Base-by-base conservation (phyloP, 2,113 vertebrate species). In the Syngnathoides biaculeatus region DNA sequence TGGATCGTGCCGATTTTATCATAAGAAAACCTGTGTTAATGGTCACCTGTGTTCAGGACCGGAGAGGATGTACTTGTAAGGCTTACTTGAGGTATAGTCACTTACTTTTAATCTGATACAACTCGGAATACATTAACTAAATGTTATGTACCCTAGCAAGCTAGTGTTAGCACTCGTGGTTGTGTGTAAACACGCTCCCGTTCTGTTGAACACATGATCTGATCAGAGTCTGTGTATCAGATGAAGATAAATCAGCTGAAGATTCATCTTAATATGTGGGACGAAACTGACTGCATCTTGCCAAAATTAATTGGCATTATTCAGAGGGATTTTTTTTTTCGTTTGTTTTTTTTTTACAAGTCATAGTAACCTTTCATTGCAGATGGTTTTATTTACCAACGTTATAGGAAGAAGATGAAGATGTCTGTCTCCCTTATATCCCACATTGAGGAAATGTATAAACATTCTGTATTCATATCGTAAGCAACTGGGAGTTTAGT, bases 301-400 rank as follows among this genome's bases (percentile, higher is more conserved):
- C 39, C n/a, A 6, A 62, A 42, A 74, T 45, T 42, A 61, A 38
- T 57, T n/a, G n/a, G n/a, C n/a, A n/a, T n/a, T n/a, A n/a, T n/a
- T n/a, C n/a, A n/a, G n/a, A n/a, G n/a, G n/a, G n/a, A n/a, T n/a
- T n/a, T n/a, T n/a, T n/a, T n/a, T n/a, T n/a, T n/a, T n/a, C n/a
- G n/a, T 24, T 24, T 59, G 22, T 26, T 26, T 8, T 64, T 50
- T 64, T 11, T 35, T 64, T 50, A 13, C 63, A 64, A 13, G 5
- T 6, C 35, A 22, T 14, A 13, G 13, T 42, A 58, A 58, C 27
- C 56, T 35, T 26, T 35, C 56, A 58, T 13, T 3, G 27, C 19
- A 8, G 58, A 24, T 24, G 39, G n/a, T n/a, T n/a, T n/a, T n/a
- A 2, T 15, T 43, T 11, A 38, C 30, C 27, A 11, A 43, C n/a